Conservation (phyloP, 2,888 invertebrate species). For the Pandemis corylana region DNA sequence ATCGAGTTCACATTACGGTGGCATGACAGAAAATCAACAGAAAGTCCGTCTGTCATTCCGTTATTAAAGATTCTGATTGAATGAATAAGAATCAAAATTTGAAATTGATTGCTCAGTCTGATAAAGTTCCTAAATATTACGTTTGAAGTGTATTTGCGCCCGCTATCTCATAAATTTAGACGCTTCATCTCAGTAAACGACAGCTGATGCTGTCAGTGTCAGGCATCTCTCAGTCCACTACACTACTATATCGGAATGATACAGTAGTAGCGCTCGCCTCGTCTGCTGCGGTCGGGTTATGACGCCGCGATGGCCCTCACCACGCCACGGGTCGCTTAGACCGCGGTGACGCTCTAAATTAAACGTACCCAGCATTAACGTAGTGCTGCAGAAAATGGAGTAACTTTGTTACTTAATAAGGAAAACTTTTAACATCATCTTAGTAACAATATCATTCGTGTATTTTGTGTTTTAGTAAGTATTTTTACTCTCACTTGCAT, state of each 20-base stretch:
- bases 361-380: conserved; percentile 6
- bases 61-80: conserved; percentile 12
- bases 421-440: neutral
- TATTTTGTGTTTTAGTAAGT: neutral
- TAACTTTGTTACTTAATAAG: conserved; percentile 3
- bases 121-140: neutral
- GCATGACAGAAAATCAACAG: conserved; percentile 23
- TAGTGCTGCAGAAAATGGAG: conserved; percentile 6
- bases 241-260: neutral
- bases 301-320: conserved; percentile 25
- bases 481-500: neutral
- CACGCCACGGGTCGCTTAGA: conserved; percentile 14
- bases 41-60: conserved; percentile 16
- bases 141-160: neutral
- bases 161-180: neutral
- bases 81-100: neutral
- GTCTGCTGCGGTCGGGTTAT: conserved; percentile 22
- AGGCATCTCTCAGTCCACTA: neutral
- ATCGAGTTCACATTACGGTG: conserved; percentile 9
- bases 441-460: neutral
- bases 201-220: conserved; percentile 2
- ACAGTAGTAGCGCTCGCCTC: neutral
- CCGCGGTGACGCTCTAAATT: conserved; percentile 27
- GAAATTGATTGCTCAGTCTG: neutral
- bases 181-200: neutral